Percentiles rank a stretch among this genome's conserved stretches.
Evolutionary conservation across 2,113 vertebrate species (phyloP).

Genomic region (Cisticola juncidis): DNA sequence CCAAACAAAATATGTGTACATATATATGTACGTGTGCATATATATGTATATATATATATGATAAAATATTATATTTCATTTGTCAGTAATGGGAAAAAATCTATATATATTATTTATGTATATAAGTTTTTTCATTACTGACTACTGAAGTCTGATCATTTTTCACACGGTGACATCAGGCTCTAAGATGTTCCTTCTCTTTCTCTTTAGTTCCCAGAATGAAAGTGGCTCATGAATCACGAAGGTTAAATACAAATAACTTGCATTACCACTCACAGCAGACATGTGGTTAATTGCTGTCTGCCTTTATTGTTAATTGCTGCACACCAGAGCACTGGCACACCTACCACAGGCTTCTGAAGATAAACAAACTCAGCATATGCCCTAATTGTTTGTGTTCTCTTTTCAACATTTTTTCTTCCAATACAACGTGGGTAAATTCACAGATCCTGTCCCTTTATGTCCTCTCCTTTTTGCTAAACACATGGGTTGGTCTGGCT

Average conservation of each 20-base stretch:
- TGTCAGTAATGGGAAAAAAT: neutral
- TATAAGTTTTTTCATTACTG: neutral
- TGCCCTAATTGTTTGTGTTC: neutral
- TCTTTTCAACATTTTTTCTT: neutral
- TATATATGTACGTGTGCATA: neutral
- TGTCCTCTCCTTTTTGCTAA: neutral
- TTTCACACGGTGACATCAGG: neutral
- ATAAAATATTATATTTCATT: neutral
- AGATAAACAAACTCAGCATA: constrained; percentile 16
- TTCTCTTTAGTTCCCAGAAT: neutral
- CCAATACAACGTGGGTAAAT: neutral
- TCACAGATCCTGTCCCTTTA: neutral
- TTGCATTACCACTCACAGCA: neutral
- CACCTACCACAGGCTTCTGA: constrained; percentile 4
- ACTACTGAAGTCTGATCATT: neutral
- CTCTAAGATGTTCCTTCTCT: neutral
- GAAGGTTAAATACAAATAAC: constrained; percentile 51
- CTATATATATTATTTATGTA: neutral
- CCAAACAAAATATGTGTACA: too few species aligned
- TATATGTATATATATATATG: neutral
- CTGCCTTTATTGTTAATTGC: constrained; percentile 48
- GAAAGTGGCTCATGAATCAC: constrained; percentile 18
- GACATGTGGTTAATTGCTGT: constrained; percentile 53
- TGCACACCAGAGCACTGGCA: neutral
- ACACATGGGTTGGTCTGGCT: neutral